Evolutionary conservation across 2,113 vertebrate species (phyloP).

Genomic region (Lepus europaeus): DNA sequence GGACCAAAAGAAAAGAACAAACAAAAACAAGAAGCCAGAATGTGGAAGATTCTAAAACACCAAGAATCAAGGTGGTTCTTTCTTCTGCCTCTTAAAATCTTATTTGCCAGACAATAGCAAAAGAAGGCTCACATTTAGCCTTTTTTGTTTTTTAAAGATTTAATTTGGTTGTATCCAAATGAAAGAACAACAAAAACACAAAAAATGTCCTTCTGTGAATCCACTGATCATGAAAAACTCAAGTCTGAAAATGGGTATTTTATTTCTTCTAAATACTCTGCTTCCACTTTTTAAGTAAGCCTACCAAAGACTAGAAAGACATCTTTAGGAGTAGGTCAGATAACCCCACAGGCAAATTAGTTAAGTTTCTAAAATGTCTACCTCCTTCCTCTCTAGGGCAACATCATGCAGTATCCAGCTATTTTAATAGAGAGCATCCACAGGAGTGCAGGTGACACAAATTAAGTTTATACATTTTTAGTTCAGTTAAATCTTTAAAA

Average conservation of each 20-base stretch:
- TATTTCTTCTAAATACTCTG: slow-evolving; percentile 36
- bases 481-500: slow-evolving; percentile 52
- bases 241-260: background rate
- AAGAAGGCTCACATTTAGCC: background rate
- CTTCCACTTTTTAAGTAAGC: slow-evolving; percentile 34
- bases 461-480: slow-evolving; percentile 69
- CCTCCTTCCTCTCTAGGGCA: background rate
- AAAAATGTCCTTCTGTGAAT: background rate
- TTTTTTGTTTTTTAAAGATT: background rate
- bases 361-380: slow-evolving; percentile 67
- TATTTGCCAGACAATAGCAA: background rate
- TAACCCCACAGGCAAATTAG: slow-evolving; percentile 40
- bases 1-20: slow-evolving; percentile 68
- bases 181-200: background rate
- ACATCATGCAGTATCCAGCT: slow-evolving; percentile 40
- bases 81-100: background rate
- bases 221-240: slow-evolving; percentile 16
- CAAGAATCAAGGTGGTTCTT: slow-evolving; percentile 19
- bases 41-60: background rate
- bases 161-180: background rate
- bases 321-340: slow-evolving; percentile 48
- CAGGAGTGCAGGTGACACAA: slow-evolving; percentile 67
- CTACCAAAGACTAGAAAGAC: slow-evolving; percentile 39
- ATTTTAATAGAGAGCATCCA: slow-evolving; percentile 68
- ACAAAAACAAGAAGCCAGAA: slow-evolving; percentile 69